Evolutionary conservation across 2,888 invertebrate genomes (phyloP), one percentile per base, ranked within the genome.

Genomic region (Andrena fulva): DNA sequence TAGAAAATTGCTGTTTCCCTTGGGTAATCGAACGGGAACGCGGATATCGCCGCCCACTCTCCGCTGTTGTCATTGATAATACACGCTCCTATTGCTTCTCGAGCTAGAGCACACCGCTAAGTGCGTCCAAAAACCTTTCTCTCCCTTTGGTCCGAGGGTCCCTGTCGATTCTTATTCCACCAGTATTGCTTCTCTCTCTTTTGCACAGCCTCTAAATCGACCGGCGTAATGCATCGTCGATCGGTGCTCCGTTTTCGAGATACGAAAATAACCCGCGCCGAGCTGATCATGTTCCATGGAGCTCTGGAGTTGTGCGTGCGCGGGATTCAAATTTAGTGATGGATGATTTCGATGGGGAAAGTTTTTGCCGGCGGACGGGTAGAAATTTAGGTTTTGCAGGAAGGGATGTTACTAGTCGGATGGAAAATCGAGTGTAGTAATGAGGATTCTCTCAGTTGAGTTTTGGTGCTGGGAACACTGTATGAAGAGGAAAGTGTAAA

Each of bases 41-140:
- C 33, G 7, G 16, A 56, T 27, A 29, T 29, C 27, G n/a, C 3
- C 24, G 42, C 4, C 12, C 35, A 16, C 24, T 29, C 10, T 48
- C 29, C 64, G 29, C 20, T 73, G 66, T 73, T 66, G 42, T 73
- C 56, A 66, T 29, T 56, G 42, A 56, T 66, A 66, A 73, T 56
- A 73, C 42, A 27, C 56, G 3, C 27, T 7, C 59, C 59, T 66
- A 66, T 56, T 73, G 35, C 27, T 10, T 42, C 42, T 8, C 29
- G 20, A 52, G 12, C 29, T 1, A 24, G 31, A 24, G 33, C 29
- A 16, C 12, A 16, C 12, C 12, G 31, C 20, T 16, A 33, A 56
- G 2, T 10, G 20, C 16, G n/a, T 16, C 29, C 29, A 20, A 48
- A 48, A 16, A 29, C 16, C n/a, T 48, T 20, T 16, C 33, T 42